Evolutionary conservation across 2,113 vertebrate species (phyloP), one percentile per base, ranked within the genome.

Genomic region (Morone chrysops): DNA sequence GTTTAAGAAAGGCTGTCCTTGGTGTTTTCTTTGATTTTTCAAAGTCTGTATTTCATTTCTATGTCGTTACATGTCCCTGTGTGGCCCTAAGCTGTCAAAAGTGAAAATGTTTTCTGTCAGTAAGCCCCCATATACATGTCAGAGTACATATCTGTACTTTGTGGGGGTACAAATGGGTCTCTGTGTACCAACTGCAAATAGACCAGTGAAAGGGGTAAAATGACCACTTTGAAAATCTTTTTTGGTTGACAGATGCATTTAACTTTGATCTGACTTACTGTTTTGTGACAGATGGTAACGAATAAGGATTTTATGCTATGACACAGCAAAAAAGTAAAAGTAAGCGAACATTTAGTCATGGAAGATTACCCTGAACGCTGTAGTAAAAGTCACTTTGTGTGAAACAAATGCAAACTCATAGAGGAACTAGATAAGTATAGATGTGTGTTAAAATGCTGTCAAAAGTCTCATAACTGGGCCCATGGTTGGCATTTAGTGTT

Each of bases 201-300:
- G 47, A 62, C 53, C 40, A 5, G n/a, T 53, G 31, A 73, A 74
- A 74, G 70, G 40, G 25, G 70, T 70, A 47, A 75, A 75, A 66
- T 80, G 41, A 79, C 60, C 41, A 56, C 56, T 40, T 51, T 72
- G 47, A 73, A 70, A 77, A 69, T 69, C 20, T 59, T 56, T 66
- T 73, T 51, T 57, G 22, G 84, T 70, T 40, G 53, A 40, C 43
- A n/a, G 67, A 77, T 69, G 25, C 38, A 31, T 80, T 80, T 68
- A 48, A 68, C 18, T 87, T 61, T 67, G 48, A 18, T 71, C n/a
- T 50, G 47, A 67, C n/a, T 68, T 45, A 38, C 41, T 51, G 25
- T 41, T 71, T 68, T 62, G 59, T 80, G 66, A 72, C 54, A 62
- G 68, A 59, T 63, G 40, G 51, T 6, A 54, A 50, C 47, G 38